Base-by-base conservation (phyloP, 2,113 vertebrate species). In the Ophiodon elongatus region DNA sequence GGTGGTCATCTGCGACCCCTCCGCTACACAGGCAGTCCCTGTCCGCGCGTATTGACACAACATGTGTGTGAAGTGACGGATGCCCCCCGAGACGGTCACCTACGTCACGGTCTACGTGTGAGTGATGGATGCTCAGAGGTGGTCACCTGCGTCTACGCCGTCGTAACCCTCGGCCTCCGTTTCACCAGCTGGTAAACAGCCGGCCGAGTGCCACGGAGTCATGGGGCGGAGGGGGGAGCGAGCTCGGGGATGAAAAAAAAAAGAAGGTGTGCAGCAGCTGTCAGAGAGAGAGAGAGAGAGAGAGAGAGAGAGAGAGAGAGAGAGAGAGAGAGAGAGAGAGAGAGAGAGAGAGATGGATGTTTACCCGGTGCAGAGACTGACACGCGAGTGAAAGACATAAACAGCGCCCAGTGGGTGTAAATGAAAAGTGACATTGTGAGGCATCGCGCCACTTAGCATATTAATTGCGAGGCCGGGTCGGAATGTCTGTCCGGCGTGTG, bases 371-470 rank as follows among this genome's bases (percentile, higher is more conserved):
- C 41, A 27, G 33, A 82, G 66, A 63, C 75, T 82, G 76, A 87
- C 90, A 87, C 50, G 47, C 14, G 57, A 77, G 81, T 76, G 85
- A 81, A 85, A 87, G 82, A 80, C 60, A 83, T 88, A 82, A 93
- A 89, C 85, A 88, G 59, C 0, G 27, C 41, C 3, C 8, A 62
- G 68, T n/a, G 72, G 82, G 91, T 79, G 84, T 66, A 89, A 92
- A 94, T 92, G 83, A 94, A 93, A 94, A 85, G 88, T 94, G 91
- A 89, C 91, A 92, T 90, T 93, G 90, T 91, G 85, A 85, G 84
- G 70, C 82, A 88, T 85, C 76, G 79, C 70, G 82, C 80, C 79
- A n/a, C 87, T 91, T 90, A 85, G 81, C 78, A 88, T 91, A 84
- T 91, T 90, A 89, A 90, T 90, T 91, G 85, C 27, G 27, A 68